phyloP scores from a whole-genome alignment of 2,888 invertebrate species.

The Stenchaetothrips biformis region DNA sequence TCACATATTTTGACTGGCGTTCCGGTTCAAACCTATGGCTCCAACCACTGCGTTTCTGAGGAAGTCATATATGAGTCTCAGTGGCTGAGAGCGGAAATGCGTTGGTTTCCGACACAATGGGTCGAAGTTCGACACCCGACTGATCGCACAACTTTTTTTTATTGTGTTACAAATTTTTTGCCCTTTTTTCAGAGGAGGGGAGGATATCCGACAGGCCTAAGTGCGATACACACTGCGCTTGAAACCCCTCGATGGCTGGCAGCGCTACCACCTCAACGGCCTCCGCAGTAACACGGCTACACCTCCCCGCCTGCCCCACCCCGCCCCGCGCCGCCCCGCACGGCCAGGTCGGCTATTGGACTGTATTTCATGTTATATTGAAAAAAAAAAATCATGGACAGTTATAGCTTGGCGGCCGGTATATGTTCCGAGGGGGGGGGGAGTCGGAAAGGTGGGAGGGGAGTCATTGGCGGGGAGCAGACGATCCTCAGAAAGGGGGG shows the following conservation, averaged over 20 bases:
- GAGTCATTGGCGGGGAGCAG: too few species aligned
- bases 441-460: too few species aligned
- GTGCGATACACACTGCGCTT: background rate
- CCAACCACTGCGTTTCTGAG: too few species aligned
- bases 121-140: too few species aligned
- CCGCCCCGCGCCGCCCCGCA: background rate
- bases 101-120: background rate
- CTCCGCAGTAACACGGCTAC: background rate
- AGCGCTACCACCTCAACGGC: background rate
- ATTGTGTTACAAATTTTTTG: too few species aligned
- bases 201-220: background rate
- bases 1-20: too few species aligned
- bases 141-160: too few species aligned
- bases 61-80: too few species aligned
- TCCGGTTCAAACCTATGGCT: too few species aligned
- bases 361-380: conserved; percentile 22
- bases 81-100: too few species aligned
- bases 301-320: background rate
- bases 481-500: too few species aligned
- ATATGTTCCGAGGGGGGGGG: background rate
- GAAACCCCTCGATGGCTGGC: background rate
- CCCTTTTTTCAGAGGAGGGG: background rate
- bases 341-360: conserved; percentile 1
- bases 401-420: conserved; percentile 3
- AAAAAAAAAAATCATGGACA: conserved; percentile 25